These are phyloP conservation scores for Nibea coibor DNA, from an alignment of 2,113 vertebrate species.

Conservation along the genomic window DNA sequence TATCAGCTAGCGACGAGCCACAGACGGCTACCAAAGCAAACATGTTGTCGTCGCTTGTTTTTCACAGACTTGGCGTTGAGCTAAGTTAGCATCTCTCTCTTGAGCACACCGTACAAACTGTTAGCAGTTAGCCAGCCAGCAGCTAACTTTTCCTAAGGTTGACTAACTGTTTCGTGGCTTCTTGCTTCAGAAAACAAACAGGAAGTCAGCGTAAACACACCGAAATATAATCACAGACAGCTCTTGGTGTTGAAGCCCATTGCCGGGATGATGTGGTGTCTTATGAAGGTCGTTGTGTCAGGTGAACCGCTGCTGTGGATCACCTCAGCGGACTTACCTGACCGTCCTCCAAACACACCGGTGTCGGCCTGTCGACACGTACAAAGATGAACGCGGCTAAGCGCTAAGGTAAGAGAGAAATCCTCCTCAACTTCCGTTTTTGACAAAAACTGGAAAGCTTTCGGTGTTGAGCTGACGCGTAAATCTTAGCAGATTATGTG, in stretches of 20 bases:
- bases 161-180: background rate
- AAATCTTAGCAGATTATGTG: background rate
- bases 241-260: background rate
- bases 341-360: conserved; percentile 21
- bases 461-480: background rate
- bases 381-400: background rate
- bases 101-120: background rate
- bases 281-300: background rate
- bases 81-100: background rate
- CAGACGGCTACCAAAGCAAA: background rate
- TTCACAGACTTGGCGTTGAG: background rate
- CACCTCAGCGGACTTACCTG: background rate
- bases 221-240: background rate
- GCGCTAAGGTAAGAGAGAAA: background rate
- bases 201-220: conserved; percentile 3
- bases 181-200: background rate
- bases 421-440: background rate
- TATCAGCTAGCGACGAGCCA: background rate
- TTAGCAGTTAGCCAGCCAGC: background rate
- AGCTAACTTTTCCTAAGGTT: background rate
- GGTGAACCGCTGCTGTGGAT: background rate
- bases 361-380: background rate
- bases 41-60: background rate
- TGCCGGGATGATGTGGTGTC: no score
- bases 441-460: background rate